These are phyloP conservation scores for Monomorium pharaonis DNA, from an alignment of 1,140 invertebrate species.

Conservation along the genomic window DNA sequence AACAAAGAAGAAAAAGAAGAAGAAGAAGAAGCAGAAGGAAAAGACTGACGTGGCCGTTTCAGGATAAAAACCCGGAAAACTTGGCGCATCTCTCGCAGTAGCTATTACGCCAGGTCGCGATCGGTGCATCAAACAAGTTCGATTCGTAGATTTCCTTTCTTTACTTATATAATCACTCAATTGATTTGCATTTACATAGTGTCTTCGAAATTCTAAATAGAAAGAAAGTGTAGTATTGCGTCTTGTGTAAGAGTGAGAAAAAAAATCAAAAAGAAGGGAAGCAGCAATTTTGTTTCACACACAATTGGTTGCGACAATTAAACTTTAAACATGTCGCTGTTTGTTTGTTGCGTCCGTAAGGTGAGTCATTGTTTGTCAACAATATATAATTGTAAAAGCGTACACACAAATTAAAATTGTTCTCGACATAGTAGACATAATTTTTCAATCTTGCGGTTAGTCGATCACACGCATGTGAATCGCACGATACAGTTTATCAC, in stretches of 20 bases:
- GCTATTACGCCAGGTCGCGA: neutral
- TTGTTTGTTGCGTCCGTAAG: constrained; percentile 80
- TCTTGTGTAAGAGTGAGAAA: neutral
- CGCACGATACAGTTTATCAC: neutral
- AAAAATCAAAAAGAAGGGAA: neutral
- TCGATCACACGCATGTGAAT: neutral
- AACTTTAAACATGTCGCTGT: constrained; percentile 75
- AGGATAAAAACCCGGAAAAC: neutral
- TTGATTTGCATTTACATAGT: neutral
- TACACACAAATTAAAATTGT: neutral
- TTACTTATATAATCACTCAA: neutral
- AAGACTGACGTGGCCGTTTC: neutral
- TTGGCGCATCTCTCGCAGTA: neutral
- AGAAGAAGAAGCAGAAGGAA: no score
- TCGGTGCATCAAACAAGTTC: neutral
- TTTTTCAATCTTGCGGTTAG: neutral
- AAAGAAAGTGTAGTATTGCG: neutral
- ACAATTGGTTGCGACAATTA: neutral
- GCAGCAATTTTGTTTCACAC: neutral
- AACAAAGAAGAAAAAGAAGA: no score
- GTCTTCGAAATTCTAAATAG: neutral
- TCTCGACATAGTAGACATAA: neutral
- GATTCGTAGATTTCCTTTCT: neutral
- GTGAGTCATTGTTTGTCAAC: constrained; percentile 68
- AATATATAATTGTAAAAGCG: neutral